Evolutionary conservation across 2,113 vertebrate species (phyloP).

Genomic region (Charina bottae): DNA sequence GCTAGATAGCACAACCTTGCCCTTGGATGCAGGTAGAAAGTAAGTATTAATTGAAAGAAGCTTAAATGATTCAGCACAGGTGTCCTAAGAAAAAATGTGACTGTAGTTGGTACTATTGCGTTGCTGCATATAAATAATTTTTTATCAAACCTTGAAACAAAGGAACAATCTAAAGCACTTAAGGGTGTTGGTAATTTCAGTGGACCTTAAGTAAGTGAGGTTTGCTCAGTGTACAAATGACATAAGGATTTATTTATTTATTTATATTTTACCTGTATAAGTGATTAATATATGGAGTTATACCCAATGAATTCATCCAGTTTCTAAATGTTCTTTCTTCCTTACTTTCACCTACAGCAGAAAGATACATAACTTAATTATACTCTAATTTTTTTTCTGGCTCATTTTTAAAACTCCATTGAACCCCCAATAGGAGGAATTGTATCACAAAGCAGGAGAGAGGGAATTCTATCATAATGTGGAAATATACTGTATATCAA

Average conservation of each 20-base stretch:
- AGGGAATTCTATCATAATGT: background rate
- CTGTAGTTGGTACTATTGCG: no score
- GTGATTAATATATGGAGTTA: constrained; percentile 90
- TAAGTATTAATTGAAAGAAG: background rate
- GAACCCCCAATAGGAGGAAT: background rate
- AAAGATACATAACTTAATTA: constrained; percentile 54
- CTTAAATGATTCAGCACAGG: background rate
- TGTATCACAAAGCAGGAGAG: background rate
- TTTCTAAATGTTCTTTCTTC: constrained; percentile 96
- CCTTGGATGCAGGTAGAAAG: background rate
- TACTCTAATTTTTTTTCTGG: constrained; percentile 4
- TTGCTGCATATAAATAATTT: background rate
- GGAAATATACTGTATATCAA: background rate
- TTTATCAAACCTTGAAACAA: background rate
- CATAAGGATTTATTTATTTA: background rate
- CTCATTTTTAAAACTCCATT: background rate
- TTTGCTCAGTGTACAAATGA: background rate
- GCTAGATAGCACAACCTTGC: background rate
- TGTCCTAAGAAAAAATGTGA: no score
- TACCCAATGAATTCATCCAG: constrained; percentile 98
- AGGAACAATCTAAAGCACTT: background rate
- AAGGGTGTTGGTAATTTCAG: background rate
- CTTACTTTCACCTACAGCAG: constrained; percentile 83
- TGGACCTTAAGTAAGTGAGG: background rate
- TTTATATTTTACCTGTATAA: constrained; percentile 84